Evolutionary conservation across 2,888 invertebrate genomes (phyloP).

Genomic region (Lithophane socia): DNA sequence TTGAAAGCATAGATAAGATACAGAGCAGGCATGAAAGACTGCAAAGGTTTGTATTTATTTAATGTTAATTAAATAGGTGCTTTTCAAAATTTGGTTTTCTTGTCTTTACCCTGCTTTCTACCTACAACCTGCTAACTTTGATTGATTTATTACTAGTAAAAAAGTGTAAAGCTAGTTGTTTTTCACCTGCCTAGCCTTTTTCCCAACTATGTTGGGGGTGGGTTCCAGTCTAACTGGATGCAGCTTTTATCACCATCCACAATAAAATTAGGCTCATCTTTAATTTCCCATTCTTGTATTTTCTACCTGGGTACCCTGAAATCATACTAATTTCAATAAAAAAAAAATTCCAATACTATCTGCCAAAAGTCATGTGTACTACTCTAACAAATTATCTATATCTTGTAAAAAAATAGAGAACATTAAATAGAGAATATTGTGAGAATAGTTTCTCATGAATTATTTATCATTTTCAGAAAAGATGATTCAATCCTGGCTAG

Average conservation of each 20-base stretch:
- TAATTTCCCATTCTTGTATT: background rate
- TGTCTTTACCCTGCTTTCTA: slow-evolving; percentile 39
- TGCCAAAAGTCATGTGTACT: background rate
- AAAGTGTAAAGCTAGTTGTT: background rate
- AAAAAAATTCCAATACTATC: background rate
- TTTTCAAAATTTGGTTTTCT: slow-evolving; percentile 34
- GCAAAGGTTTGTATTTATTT: slow-evolving; percentile 76
- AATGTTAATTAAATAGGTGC: slow-evolving; percentile 48
- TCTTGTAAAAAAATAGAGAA: too few relatives aligned
- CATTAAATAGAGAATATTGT: too few relatives aligned
- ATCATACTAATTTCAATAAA: background rate
- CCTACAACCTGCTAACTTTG: background rate
- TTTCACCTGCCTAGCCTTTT: background rate
- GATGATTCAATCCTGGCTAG: slow-evolving; percentile 75
- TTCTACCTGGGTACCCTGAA: slow-evolving; percentile 1
- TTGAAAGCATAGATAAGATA: slow-evolving; percentile 84
- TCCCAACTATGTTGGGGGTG: too few relatives aligned
- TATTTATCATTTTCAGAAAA: slow-evolving; percentile 76
- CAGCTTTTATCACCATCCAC: too few relatives aligned
- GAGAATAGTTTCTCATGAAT: slow-evolving; percentile 27
- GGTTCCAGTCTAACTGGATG: too few relatives aligned
- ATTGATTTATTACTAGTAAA: background rate
- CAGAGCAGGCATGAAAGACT: slow-evolving; percentile 74
- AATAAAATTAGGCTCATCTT: background rate
- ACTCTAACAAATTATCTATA: background rate